Percentiles rank a stretch among this genome's conserved stretches.
Conservation (phyloP, 2,113 vertebrate genomes). For the Paradisaea rubra region DNA sequence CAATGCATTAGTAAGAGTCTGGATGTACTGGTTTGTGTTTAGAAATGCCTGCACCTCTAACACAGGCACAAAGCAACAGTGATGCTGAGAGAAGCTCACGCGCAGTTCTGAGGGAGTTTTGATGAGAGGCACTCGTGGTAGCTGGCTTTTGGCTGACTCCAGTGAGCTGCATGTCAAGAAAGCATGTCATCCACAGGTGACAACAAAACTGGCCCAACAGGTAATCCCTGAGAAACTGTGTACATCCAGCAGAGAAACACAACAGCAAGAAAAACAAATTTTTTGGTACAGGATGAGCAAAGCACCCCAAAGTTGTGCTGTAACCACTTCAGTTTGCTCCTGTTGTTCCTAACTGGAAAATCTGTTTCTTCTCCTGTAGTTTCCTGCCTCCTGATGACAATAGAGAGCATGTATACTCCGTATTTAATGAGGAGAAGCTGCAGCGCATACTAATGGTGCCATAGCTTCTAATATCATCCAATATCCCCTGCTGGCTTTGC, state of each 20-base stretch:
- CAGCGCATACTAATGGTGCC: slow-evolving; percentile 51
- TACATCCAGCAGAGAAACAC: not conserved
- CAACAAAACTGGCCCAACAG: not conserved
- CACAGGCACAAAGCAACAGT: not conserved
- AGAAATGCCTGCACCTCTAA: not conserved
- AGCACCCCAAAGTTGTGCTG: not conserved
- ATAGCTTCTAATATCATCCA: slow-evolving; percentile 59
- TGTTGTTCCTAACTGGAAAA: not conserved
- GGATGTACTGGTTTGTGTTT: not conserved
- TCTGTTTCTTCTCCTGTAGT: not conserved
- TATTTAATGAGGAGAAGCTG: slow-evolving; percentile 44
- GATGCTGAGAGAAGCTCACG: not conserved
- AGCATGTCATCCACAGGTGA: not conserved
- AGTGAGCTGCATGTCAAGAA: not conserved
- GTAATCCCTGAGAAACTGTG: not conserved
- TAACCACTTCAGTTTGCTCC: not conserved
- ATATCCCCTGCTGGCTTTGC: slow-evolving; percentile 60
- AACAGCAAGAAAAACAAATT: not conserved
- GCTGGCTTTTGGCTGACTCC: not conserved
- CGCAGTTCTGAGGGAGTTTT: fast-evolving
- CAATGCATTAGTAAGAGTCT: not conserved
- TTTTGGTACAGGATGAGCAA: not conserved
- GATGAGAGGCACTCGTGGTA: not conserved
- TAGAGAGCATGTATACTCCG: not conserved
- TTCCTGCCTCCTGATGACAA: slow-evolving; percentile 32